These are phyloP conservation scores for Micropterix aruncella DNA, from an alignment of 2,888 invertebrate species.

Conservation along the genomic window DNA sequence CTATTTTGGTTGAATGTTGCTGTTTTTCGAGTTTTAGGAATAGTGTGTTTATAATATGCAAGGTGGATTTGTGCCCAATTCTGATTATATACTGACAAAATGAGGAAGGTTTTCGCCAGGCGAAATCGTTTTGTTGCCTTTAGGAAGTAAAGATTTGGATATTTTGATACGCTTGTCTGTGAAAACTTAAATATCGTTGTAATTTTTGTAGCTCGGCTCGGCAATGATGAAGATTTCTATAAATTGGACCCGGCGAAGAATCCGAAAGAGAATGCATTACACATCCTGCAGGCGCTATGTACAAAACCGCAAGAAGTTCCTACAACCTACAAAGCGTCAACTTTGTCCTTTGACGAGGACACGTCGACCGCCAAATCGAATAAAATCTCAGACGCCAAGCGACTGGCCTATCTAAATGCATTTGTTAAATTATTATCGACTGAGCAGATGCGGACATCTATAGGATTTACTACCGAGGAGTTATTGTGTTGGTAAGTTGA, in stretches of 20 bases:
- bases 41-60: too few relatives aligned
- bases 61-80: too few relatives aligned
- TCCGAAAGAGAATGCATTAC: constrained; percentile 47
- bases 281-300: constrained; percentile 47
- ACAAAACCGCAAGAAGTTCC: constrained; percentile 27
- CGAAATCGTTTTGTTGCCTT: too few relatives aligned
- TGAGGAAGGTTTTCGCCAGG: too few relatives aligned
- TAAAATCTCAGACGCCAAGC: constrained; percentile 58
- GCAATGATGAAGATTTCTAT: constrained; percentile 45
- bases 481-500: constrained; percentile 61
- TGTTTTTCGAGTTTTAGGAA: too few relatives aligned
- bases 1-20: too few relatives aligned
- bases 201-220: constrained; percentile 30
- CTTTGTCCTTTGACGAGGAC: constrained; percentile 30
- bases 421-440: constrained; percentile 66
- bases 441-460: constrained; percentile 42
- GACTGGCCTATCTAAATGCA: constrained; percentile 77
- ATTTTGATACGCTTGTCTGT: too few relatives aligned
- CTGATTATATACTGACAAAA: too few relatives aligned
- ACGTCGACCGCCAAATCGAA: constrained; percentile 39
- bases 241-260: constrained; percentile 44
- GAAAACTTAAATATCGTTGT: too few relatives aligned
- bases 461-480: constrained; percentile 67
- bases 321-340: constrained; percentile 27
- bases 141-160: too few relatives aligned